phyloP scores from a whole-genome alignment of 2,888 invertebrate species.

The Caenorhabditis panamensis region DNA sequence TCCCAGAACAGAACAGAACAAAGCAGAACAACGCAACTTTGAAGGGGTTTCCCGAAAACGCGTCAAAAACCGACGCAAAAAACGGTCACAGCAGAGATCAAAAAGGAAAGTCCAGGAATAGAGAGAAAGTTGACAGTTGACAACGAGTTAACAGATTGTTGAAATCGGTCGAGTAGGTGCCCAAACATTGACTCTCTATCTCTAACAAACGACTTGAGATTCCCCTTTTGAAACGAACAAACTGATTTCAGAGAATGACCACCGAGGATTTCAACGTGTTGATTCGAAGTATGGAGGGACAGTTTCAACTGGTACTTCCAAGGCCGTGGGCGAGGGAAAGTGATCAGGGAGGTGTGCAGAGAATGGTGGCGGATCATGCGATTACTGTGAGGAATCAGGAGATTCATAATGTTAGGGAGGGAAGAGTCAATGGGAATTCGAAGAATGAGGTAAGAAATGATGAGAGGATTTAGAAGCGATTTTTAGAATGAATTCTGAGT shows the following conservation, averaged over 20 bases:
- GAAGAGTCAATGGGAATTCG: conserved; percentile 38
- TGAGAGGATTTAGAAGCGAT: neutral
- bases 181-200: neutral
- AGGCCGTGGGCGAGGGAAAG: conserved; percentile 34
- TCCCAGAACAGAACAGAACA: too few relatives aligned
- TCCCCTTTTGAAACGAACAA: neutral
- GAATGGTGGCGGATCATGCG: conserved; percentile 28
- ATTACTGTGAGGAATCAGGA: conserved; percentile 32
- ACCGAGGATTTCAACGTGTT: conserved; percentile 52
- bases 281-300: conserved; percentile 60
- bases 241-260: conserved; percentile 60
- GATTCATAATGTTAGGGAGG: neutral
- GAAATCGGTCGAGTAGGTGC: conserved; percentile 1
- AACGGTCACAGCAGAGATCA: conserved; percentile 6
- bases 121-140: conserved; percentile 2
- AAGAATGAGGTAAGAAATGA: conserved; percentile 27
- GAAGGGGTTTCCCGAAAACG: too few relatives aligned
- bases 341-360: conserved; percentile 46
- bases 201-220: neutral
- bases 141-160: too few relatives aligned
- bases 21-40: too few relatives aligned
- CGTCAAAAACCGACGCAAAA: neutral
- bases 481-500: too few relatives aligned
- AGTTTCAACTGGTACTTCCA: conserved; percentile 40
- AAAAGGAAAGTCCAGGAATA: neutral